Conservation (phyloP, 2,888 invertebrate species). For the Gandaritis pyraliata region DNA sequence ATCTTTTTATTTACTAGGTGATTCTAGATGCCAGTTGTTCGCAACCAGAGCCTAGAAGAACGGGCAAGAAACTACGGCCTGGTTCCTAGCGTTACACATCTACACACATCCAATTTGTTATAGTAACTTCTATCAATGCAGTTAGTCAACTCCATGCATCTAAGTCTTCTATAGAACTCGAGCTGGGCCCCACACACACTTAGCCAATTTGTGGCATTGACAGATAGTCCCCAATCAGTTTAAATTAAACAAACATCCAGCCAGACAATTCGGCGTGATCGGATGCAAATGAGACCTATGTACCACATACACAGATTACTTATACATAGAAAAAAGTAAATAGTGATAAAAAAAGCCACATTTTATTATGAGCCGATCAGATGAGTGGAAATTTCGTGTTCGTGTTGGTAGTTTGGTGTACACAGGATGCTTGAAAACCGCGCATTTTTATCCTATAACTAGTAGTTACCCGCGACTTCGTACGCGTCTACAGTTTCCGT, state of each 20-base stretch:
- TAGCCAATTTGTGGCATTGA: conserved; percentile 13
- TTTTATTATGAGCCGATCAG: conserved; percentile 83
- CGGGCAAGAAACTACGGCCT: too few species aligned
- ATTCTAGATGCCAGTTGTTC: too few species aligned
- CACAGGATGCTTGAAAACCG: conserved; percentile 58
- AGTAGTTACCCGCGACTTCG: too few species aligned
- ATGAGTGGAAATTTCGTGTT: conserved; percentile 60
- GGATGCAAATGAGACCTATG: conserved; percentile 48
- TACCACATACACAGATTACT: conserved; percentile 60
- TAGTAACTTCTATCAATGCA: too few species aligned
- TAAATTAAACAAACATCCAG: conserved; percentile 48
- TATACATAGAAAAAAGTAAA: conserved; percentile 82
- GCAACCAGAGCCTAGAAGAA: too few species aligned
- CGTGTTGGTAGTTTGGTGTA: conserved; percentile 58
- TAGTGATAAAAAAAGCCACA: conserved; percentile 83
- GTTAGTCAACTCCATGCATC: too few species aligned
- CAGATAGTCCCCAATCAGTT: conserved; percentile 29
- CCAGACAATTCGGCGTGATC: conserved; percentile 45
- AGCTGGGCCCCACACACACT: not conserved
- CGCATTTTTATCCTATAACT: not conserved
- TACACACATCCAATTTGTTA: too few species aligned
- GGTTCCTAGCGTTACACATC: too few species aligned
- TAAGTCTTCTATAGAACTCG: too few species aligned
- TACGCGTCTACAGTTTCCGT: too few species aligned
- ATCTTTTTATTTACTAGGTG: too few species aligned